Evolutionary conservation across 2,797 vertebrate species (phyloP).

Genomic region (Spatula versicolor): DNA sequence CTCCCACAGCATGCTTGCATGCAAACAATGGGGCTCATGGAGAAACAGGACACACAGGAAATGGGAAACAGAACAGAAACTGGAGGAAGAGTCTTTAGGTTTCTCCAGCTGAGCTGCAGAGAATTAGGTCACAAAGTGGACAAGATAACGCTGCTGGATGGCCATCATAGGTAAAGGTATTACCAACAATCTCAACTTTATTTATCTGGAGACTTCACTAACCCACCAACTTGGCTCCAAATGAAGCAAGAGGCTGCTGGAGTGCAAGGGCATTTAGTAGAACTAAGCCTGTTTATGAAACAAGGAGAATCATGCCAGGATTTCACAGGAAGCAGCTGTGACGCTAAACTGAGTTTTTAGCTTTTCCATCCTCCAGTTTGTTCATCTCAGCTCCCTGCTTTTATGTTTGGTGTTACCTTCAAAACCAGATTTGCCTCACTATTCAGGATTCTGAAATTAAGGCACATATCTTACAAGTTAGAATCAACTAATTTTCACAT

Average conservation of each 20-base stretch:
- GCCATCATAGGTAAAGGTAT: not conserved
- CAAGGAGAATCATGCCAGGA: not conserved
- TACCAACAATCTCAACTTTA: not conserved
- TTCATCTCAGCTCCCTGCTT: not conserved
- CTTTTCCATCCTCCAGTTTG: not conserved
- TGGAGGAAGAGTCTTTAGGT: not conserved
- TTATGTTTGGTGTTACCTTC: not conserved
- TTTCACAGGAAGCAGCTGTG: not conserved
- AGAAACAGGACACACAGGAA: not conserved
- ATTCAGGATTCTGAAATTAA: not conserved
- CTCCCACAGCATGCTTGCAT: not conserved
- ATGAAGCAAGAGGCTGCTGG: not conserved
- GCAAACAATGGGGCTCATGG: not conserved
- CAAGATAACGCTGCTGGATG: not conserved
- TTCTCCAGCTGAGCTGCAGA: not conserved
- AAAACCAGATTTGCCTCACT: not conserved
- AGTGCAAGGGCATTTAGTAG: not conserved
- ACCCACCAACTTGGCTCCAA: not conserved
- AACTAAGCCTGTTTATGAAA: not conserved
- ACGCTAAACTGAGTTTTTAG: fast-evolving
- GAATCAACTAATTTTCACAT: not conserved
- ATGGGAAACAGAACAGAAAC: not conserved
- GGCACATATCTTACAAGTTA: not conserved
- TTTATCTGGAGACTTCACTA: not conserved
- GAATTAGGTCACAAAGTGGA: not conserved